Conservation (phyloP, 2,797 vertebrate genomes). For the Muraenolepis orangiensis region DNA sequence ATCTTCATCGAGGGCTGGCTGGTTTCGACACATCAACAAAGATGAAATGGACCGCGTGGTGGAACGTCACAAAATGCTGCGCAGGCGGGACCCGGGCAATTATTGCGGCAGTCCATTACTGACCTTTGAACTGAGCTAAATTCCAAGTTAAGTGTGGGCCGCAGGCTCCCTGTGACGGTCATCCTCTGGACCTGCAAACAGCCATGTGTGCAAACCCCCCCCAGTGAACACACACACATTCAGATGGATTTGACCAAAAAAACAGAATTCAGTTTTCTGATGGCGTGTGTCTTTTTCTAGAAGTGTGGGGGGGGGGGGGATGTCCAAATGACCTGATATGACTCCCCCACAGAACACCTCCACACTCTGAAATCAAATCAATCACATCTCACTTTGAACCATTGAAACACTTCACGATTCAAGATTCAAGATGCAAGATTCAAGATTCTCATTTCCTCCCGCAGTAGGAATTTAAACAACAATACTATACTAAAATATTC, state of each 20-base stretch:
- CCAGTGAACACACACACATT: neutral
- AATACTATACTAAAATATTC: no score
- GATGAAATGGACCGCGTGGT: neutral
- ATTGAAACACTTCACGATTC: no score
- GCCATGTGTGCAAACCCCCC: no score
- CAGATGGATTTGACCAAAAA: neutral
- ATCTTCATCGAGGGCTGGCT: neutral
- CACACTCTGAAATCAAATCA: neutral
- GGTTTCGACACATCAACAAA: neutral
- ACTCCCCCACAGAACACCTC: neutral
- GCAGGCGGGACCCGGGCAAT: neutral
- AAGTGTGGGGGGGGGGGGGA: no score
- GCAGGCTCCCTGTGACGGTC: no score
- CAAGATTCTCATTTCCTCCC: no score
- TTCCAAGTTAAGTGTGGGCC: no score
- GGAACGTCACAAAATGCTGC: neutral
- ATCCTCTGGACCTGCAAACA: neutral
- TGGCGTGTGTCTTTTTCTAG: neutral
- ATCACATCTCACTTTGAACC: no score
- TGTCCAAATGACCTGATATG: neutral
- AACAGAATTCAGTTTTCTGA: neutral
- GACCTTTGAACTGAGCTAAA: no score
- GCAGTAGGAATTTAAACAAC: no score
- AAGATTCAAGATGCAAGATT: no score
- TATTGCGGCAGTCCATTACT: neutral